Evolutionary conservation across 2,113 vertebrate genomes (phyloP), one percentile per base, ranked within the genome.

Genomic region (Rattus norvegicus): DNA sequence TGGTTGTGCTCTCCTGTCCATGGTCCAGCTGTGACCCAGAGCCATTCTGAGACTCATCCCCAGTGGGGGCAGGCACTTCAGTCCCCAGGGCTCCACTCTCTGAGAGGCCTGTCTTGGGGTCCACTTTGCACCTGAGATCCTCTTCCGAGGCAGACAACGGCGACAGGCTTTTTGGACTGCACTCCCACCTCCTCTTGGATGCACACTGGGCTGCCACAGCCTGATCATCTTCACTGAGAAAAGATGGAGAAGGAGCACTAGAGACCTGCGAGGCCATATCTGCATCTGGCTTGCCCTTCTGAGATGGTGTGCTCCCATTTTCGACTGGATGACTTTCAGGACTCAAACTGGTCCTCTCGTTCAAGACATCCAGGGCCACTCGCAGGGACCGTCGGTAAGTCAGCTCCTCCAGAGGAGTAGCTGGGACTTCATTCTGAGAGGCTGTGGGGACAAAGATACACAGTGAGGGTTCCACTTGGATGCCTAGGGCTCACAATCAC

Each of bases 351-450:
- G 0, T 24, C 0, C 1, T 73, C 22, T 84, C 30, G 0, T 56
- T 97, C 90, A 99, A 65, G 77, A 98, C 11, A 56, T 99, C 97
- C 94, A 98, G 61, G 3, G 98, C 98, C 36, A 98, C 97, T 12
- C 98, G 98, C 2, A 99, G 98, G 1, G 98, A 98, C 5, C 97
- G 63, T 0, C 98, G 95, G 73, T 99, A 99, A 0, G 95, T 97
- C 88, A 99, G 93, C 43, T 99, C 99, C 85, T 98, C 98, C 83
- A 98, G 70, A 0, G 92, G 73, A 0, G 96, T 17, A 0, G 43
- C 59, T 0, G 4, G 0, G 0, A 11, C 54, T 1, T 39, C 2
- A 1, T 5, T 67, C 88, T 97, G 95, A 1, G 70, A 98, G 97
- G 95, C 69, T 49, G n/a, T 54, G 47, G 26, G 76, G 6, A 85